These are phyloP conservation scores for Saturnia japonica DNA, from an alignment of 2,888 invertebrate genomes.

Conservation along the genomic window DNA sequence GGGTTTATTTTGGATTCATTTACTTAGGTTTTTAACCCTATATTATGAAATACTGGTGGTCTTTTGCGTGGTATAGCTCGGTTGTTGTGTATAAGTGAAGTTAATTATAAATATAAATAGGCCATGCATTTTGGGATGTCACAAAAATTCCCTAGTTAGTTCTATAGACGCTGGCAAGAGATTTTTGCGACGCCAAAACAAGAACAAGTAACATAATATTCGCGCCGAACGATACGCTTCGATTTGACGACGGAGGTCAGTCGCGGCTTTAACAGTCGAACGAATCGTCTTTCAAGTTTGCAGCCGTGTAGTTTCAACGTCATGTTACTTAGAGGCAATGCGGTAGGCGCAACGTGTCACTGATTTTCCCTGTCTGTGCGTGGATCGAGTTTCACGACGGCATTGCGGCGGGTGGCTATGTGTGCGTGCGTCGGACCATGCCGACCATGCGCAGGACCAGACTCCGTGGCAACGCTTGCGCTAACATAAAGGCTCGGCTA, in stretches of 20 bases:
- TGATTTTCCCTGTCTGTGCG: slow-evolving; percentile 23
- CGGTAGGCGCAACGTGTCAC: slow-evolving; percentile 14
- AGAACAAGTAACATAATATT: neutral
- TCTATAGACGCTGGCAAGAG: too few species aligned
- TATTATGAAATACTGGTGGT: too few species aligned
- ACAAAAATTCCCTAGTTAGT: too few species aligned
- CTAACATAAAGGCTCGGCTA: slow-evolving; percentile 10
- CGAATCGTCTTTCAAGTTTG: neutral
- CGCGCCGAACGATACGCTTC: neutral
- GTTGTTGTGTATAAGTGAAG: too few species aligned
- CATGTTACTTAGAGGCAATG: neutral
- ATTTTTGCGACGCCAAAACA: too few species aligned
- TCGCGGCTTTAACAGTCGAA: neutral
- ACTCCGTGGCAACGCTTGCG: slow-evolving; percentile 15
- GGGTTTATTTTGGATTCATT: too few species aligned
- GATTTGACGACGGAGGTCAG: neutral
- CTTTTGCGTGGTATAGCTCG: too few species aligned
- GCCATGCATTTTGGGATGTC: too few species aligned
- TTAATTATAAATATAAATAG: too few species aligned
- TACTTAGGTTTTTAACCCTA: too few species aligned
- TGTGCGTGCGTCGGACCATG: slow-evolving; percentile 11
- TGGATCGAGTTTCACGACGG: slow-evolving; percentile 22
- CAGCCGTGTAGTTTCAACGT: slow-evolving; percentile 3
- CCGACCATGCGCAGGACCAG: slow-evolving; percentile 9
- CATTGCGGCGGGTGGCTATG: slow-evolving; percentile 1